Base-by-base conservation (phyloP, 1,140 invertebrate genomes). In the Drosophila micromelanica region DNA sequence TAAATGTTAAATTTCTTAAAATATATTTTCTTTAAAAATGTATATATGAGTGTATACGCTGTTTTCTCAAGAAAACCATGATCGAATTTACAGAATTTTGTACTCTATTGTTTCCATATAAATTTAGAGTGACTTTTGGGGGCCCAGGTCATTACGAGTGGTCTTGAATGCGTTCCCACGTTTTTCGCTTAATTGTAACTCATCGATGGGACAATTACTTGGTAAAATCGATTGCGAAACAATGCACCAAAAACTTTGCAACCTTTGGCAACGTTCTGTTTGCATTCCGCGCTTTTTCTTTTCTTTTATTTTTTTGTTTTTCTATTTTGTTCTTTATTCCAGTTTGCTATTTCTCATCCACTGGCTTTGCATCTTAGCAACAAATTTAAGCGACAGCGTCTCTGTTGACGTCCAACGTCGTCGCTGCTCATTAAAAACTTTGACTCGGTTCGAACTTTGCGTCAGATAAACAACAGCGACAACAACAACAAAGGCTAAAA, bases 361-460 rank as follows among this genome's bases (percentile, higher is more conserved):
- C 45, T 59, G 32, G 15, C 45, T 51, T 59, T 60, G 55, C 64
- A 60, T 68, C 56, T 60, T 68, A 48, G 64, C 65, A 61, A 69
- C 48, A 27, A 69, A 51, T 69, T 61, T 61, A 27, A 38, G 9
- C 40, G 37, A 12, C 35, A 42, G 15, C 46, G 46, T 46, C 32
- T 37, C 38, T 60, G 80, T 68, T 79, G 80, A 84, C 80, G 80
- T 76, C 80, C 76, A 76, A 84, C 70, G 80, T 82, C 80, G 80
- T 76, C 59, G 40, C 30, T 84, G 76, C 80, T 84, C 80, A 84
- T 84, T 84, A 84, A 85, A 82, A 84, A 84, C 76, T 84, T 84
- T 85, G 56, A 78, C 65, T 76, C 75, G 72, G 80, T 84, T 84
- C 63, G 80, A 84, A 85, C 76, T 84, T 84, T 78, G 55, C 69